Evolutionary conservation across 1,140 invertebrate genomes (phyloP), one percentile per base, ranked within the genome.

Genomic region (Macrotrachela quadricornifera): DNA sequence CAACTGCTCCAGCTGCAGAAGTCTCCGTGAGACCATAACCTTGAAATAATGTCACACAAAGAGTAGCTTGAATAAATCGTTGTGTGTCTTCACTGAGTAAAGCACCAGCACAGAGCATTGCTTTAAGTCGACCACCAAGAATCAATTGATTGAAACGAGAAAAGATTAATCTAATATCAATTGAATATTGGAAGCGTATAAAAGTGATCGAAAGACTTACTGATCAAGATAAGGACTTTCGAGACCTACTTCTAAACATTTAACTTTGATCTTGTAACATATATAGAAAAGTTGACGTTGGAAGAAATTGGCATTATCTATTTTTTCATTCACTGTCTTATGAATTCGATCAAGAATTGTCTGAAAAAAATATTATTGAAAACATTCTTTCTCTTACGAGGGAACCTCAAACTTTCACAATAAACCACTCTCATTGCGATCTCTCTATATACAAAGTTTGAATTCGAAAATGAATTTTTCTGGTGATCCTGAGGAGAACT

Each of bases 1-100:
- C 82, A 50, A 90, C 80, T 15, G 85, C 82, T 30, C 84, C 85
- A 63, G 82, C 85, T 2, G 86, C 90, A 59, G 82, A 83, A 11
- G 88, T 94, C 76, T 97, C 91, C 1, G 92, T 97, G 40, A 96
- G 76, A 10, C 91, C 92, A 72, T 97, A 97, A 46, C 91, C 92
- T 66, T 91, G 85, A 47, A 84, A 77, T 17, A 96, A 78, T 45
- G 80, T 80, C 44, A 83, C 80, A 64, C 85, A 92, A 18, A 97
- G 76, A 64, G 86, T 91, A 53, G 84, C 79, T 65, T 88, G 82
- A 59, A 94, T 83, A 66, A 94, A 90, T 60, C 80, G 78, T 63
- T 97, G 90, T 10, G 90, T 95, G 62, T 94, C 86, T 2, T 85
- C 78, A n/a, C 84, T 84, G 0, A 99, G 73, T 16, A 90, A 88